Evolutionary conservation across 1,140 invertebrate genomes (phyloP).

Genomic region (Linepithema humile): DNA sequence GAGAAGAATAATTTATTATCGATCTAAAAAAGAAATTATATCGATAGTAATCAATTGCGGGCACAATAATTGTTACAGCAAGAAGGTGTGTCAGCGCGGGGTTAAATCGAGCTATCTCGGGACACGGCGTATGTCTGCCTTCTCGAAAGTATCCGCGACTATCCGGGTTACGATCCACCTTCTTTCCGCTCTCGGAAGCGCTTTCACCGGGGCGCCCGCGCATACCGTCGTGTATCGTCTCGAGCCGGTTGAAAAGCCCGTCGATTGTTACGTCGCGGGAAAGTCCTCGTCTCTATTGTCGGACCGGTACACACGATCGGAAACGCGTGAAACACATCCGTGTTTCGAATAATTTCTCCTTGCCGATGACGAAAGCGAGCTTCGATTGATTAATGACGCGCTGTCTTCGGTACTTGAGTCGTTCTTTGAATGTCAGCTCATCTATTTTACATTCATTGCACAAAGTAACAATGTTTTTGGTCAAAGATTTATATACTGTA

Average conservation of each 20-base stretch:
- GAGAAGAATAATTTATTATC: neutral
- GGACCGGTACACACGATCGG: neutral
- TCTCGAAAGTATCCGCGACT: constrained; percentile 66
- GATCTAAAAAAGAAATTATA: neutral
- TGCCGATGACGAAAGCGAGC: neutral
- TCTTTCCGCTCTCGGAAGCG: constrained; percentile 64
- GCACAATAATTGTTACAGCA: neutral
- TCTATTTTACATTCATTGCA: neutral
- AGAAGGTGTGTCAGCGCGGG: neutral
- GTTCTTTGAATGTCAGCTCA: neutral
- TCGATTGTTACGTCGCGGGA: constrained; percentile 51
- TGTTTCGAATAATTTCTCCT: constrained; percentile 23
- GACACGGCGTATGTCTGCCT: neutral
- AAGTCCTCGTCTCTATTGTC: constrained; percentile 52
- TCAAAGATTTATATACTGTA: no score
- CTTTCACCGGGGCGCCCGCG: constrained; percentile 63
- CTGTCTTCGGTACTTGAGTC: neutral
- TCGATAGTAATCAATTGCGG: no score
- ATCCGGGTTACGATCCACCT: constrained; percentile 71
- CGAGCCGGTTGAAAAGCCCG: constrained; percentile 36
- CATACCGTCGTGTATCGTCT: constrained; percentile 43
- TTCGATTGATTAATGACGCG: neutral
- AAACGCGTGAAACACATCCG: neutral
- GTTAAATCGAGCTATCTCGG: constrained; percentile 37
- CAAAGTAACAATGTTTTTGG: no score